Evolutionary conservation across 2,888 invertebrate genomes (phyloP).

Genomic region (Yponomeuta evonymella): DNA sequence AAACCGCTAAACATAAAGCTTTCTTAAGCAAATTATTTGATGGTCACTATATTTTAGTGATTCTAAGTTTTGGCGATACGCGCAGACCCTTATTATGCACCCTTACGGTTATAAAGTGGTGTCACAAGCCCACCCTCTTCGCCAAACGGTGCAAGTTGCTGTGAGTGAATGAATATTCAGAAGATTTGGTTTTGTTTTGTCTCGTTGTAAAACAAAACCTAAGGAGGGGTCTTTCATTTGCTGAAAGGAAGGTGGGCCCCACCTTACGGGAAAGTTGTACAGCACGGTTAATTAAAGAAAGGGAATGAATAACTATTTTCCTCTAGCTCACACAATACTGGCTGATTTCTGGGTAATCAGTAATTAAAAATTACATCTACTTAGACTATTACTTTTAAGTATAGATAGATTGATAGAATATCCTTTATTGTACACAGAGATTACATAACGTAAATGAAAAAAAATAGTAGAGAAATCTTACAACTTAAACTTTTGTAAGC

Average conservation of each 20-base stretch:
- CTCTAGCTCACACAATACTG: no score
- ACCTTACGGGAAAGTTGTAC: not conserved
- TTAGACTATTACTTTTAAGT: no score
- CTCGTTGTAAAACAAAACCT: not conserved
- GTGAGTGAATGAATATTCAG: conserved; percentile 49
- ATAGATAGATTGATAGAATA: no score
- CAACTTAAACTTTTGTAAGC: no score
- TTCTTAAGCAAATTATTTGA: no score
- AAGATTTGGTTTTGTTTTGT: conserved; percentile 14
- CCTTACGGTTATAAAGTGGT: conserved; percentile 47
- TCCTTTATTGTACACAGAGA: no score
- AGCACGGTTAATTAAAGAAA: not conserved
- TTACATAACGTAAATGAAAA: no score
- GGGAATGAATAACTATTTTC: no score
- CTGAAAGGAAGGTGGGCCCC: not conserved
- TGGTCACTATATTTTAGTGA: not conserved
- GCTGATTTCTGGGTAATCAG: no score
- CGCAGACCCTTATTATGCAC: conserved; percentile 39
- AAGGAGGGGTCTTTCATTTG: not conserved
- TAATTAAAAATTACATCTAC: no score
- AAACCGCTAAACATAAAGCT: no score
- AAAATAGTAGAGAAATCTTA: no score
- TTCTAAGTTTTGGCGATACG: not conserved
- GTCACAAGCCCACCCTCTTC: conserved; percentile 27
- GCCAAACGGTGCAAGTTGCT: conserved; percentile 36